Conservation (phyloP, 2,888 invertebrate species). For the Pyrgus malvae region DNA sequence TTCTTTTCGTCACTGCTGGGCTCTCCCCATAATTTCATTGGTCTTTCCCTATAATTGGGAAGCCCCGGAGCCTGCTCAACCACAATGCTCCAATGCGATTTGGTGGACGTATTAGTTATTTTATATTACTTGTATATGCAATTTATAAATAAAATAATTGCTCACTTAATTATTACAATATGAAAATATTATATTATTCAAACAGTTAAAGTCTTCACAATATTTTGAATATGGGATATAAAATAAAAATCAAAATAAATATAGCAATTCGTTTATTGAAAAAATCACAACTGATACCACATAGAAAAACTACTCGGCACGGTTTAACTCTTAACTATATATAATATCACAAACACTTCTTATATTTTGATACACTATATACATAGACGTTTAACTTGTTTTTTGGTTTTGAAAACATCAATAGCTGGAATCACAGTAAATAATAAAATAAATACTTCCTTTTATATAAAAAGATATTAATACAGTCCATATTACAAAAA, state of each 20-base stretch:
- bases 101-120: too few relatives aligned
- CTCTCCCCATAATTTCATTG: too few relatives aligned
- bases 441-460: slow-evolving; percentile 41
- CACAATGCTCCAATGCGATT: too few relatives aligned
- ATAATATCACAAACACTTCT: slow-evolving; percentile 79
- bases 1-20: too few relatives aligned
- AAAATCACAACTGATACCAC: slow-evolving; percentile 82
- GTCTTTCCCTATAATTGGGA: too few relatives aligned
- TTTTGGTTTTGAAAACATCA: slow-evolving; percentile 63
- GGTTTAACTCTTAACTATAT: slow-evolving; percentile 80
- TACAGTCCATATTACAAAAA: slow-evolving; percentile 10
- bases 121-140: too few relatives aligned
- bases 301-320: slow-evolving; percentile 82
- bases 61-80: too few relatives aligned
- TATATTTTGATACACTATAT: slow-evolving; percentile 76
- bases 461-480: slow-evolving; percentile 33
- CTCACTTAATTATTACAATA: too few relatives aligned
- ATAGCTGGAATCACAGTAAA: slow-evolving; percentile 55
- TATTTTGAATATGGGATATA: too few relatives aligned
- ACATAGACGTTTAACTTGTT: slow-evolving; percentile 57
- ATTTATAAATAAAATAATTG: too few relatives aligned
- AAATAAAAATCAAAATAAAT: slow-evolving; percentile 37
- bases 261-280: slow-evolving; percentile 78
- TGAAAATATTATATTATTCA: too few relatives aligned
- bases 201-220: too few relatives aligned